Evolutionary conservation across 2,113 vertebrate genomes (phyloP), one percentile per base, ranked within the genome.

Genomic region (Mormyrus lacerda): DNA sequence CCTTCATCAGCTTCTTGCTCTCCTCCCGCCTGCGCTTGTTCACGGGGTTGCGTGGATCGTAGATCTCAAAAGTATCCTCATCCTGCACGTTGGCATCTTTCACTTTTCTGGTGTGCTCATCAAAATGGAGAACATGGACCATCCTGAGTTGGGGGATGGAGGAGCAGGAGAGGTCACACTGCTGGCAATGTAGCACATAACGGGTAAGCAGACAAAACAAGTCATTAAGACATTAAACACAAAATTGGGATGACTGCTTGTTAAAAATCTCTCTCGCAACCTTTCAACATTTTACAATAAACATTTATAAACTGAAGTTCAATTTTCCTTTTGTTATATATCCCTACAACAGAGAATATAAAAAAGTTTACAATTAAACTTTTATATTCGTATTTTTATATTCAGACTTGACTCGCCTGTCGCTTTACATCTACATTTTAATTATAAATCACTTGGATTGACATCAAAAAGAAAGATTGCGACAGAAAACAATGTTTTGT

Each of bases 21-120:
- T 99, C 97, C 95, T 99, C 98, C 90, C 98, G 94, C 88, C 98
- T 95, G 19, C 98, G 97, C 91, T 99, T 99, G 90, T 97, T 99
- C 94, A 99, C 98, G 27, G 98, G 98, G 95, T 99, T 99, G 44
- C 98, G 96, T 2, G 98, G 98, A 94, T 99, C 98, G 89, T 99
- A 97, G 95, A 99, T 99, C 95, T 99, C 98, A 55, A 99, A 99
- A 0, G 98, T 99, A 92, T 99, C 98, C 94, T 98, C 98, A 92
- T 99, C 98, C 92, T 97, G 98, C 95, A 99, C 95, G 93, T 94
- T 97, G 94, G 98, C 98, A 89, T 99, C 98, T 94, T 99, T 99
- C 88, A 99, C 98, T 92, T 98, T 99, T 92, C 97, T 97, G 96
- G 89, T 97, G 94, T 97, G 97, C 90, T 99, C 98, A 89, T 99